Evolutionary conservation across 2,888 invertebrate species (phyloP), one percentile per base, ranked within the genome.

Genomic region (Tenthredo scrophulariae): DNA sequence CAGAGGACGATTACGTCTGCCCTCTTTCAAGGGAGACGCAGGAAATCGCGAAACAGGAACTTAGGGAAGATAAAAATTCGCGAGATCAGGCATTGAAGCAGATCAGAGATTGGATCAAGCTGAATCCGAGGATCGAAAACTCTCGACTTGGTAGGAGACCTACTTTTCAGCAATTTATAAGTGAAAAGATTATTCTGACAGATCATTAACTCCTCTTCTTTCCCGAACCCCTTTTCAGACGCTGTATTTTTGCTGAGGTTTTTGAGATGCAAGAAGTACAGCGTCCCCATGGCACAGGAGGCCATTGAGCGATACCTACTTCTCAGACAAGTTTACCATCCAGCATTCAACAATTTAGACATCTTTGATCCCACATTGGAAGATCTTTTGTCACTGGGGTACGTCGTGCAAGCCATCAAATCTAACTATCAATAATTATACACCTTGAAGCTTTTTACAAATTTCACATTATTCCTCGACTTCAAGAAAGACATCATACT

Each of bases 241-340:
- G 93, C 95, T 0, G 95, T 93, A 89, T 97, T 96, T 92, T 93
- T 97, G 72, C 94, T 97, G 83, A 95, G 97, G 86, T 97, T 97
- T 92, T 94, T 97, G 82, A 95, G 97, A n/a, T 95, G 96, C 86
- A 97, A 97, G 93, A 97, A 97, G 91, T 97, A 96, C 94, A 96
- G 96, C 91, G 96, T 97, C 0, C 96, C 96, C 1, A 96, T 96
- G 95, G 96, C 97, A 0, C 96, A 97, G 91, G 96, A 97, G 89
- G 96, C 96, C 33, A 94, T 97, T 84, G 96, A 97, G 92, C 95
- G 97, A 40, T 97, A 97, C 92, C 94, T 97, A 70, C 94, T 97
- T 22, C 94, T 97, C 84, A 95, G 97, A 40, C 96, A 97, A 92
- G 96, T 96, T 13, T 96, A 97, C 93, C 96, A 96, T 85, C 96